Evolutionary conservation across 2,888 invertebrate species (phyloP).

Genomic region (Hylaea fasciaria): DNA sequence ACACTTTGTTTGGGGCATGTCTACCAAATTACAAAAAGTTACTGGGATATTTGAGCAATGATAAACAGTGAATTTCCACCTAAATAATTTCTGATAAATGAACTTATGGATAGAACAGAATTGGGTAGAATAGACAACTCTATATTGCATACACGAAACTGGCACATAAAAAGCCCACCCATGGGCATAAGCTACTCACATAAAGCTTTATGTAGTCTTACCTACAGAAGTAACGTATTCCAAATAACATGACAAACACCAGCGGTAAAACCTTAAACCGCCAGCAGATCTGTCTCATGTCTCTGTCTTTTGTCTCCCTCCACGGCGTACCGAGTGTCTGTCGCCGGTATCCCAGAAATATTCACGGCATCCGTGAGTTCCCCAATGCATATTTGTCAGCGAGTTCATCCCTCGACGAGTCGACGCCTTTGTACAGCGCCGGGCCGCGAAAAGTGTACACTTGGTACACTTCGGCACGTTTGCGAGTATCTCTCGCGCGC

Average conservation of each 20-base stretch:
- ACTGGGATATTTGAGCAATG: no score
- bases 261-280: slow-evolving; percentile 11
- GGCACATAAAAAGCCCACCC: no score
- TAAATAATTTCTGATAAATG: no score
- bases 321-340: slow-evolving; percentile 27
- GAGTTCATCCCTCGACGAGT: slow-evolving; percentile 41
- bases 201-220: no score
- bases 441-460: slow-evolving; percentile 25
- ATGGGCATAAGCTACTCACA: no score
- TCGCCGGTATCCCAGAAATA: slow-evolving; percentile 41
- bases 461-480: slow-evolving; percentile 1
- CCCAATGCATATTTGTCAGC: slow-evolving; percentile 43
- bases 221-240: no score
- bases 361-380: slow-evolving; percentile 40
- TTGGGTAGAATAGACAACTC: no score
- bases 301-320: slow-evolving; percentile 26
- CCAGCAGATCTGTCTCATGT: slow-evolving; percentile 24
- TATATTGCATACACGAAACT: no score
- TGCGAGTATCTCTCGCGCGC: slow-evolving; percentile 1
- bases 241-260: background rate
- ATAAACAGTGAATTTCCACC: no score
- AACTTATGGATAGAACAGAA: no score
- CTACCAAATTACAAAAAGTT: no score
- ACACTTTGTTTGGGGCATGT: no score
- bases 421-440: slow-evolving; percentile 34